Base-by-base conservation (phyloP, 2,797 vertebrate species). In the Erethizon dorsatum region DNA sequence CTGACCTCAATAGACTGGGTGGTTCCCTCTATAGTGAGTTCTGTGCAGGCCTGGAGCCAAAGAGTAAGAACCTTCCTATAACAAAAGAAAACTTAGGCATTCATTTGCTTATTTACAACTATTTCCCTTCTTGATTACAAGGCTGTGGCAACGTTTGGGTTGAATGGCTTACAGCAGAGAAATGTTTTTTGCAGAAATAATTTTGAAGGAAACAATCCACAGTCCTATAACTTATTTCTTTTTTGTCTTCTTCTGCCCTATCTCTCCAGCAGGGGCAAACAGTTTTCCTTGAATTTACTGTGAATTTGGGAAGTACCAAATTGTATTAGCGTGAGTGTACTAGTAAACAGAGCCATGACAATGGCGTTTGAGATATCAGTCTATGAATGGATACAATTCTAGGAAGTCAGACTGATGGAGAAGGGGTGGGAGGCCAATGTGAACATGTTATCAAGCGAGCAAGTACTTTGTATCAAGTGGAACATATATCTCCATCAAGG, bases 51-150 rank as follows among this genome's bases (percentile, higher is more conserved):
- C 75, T 96, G 59, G 54, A 96, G 78, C 84, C 77, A 80, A 95
- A 87, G 65, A 95, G 11, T 37, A 90, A 95, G 82, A 95, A 37
- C 6, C 18, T 82, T 59, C 77, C 69, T 96, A 45, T 56, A 84
- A 71, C 92, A 94, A 94, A 90, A 96, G 82, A n/a, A 93, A 95
- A 89, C 63, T 61, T 86, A 90, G 54, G 13, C 80, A 87, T 86
- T 95, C 52, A 83, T 94, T 97, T 90, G 71, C 83, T 67, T 94
- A 1, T 91, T 84, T 96, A 88, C 22, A 87, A 65, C 65, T 87
- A 41, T 94, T 80, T 52, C 84, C 82, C 61, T 77, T 69, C 20
- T 93, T 69, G 90, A 87, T 97, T 93, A 92, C 85, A 92, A 57
- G 95, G 57, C 95, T 95, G 63, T 83, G 71, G 45, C 67, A 95